A percentile compares a stretch with the other conserved stretches of the same genome.
Evolutionary conservation across 2,888 invertebrate species (phyloP).

Genomic region (Gastracanthus pulcherrimus): DNA sequence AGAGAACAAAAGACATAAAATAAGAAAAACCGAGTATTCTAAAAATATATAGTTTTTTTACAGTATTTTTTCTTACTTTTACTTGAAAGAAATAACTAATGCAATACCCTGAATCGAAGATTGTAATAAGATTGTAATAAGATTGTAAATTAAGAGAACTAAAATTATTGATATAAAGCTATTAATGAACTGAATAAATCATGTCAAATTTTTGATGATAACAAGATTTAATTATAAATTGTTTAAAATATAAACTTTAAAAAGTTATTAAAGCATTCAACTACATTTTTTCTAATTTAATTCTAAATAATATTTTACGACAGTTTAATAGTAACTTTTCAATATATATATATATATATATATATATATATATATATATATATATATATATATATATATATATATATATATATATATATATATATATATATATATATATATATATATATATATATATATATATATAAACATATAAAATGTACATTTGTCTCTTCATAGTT

Average conservation of each 20-base stretch:
- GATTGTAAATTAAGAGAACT: background rate
- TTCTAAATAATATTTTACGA: background rate
- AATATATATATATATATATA: too few species aligned
- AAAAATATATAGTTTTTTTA: background rate
- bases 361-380: too few species aligned
- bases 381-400: too few species aligned
- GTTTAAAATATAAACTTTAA: background rate
- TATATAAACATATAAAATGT: too few species aligned
- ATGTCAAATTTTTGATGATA: background rate
- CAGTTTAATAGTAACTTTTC: background rate
- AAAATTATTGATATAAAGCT: background rate
- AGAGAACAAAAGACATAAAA: constrained; percentile 22
- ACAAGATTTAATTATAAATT: background rate
- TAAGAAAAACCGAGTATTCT: background rate
- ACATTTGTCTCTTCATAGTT: background rate
- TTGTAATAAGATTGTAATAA: too few species aligned
- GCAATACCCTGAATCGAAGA: too few species aligned
- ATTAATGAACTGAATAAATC: too few species aligned
- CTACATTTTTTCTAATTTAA: background rate
- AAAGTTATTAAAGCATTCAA: background rate
- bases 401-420: too few species aligned
- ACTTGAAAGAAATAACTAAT: too few species aligned
- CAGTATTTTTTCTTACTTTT: background rate
- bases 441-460: too few species aligned
- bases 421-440: too few species aligned